These are phyloP conservation scores for Apostichopus parvimensis DNA, from an alignment of 35 echinoderm and acorn worm species.

Conservation along the genomic window DNA sequence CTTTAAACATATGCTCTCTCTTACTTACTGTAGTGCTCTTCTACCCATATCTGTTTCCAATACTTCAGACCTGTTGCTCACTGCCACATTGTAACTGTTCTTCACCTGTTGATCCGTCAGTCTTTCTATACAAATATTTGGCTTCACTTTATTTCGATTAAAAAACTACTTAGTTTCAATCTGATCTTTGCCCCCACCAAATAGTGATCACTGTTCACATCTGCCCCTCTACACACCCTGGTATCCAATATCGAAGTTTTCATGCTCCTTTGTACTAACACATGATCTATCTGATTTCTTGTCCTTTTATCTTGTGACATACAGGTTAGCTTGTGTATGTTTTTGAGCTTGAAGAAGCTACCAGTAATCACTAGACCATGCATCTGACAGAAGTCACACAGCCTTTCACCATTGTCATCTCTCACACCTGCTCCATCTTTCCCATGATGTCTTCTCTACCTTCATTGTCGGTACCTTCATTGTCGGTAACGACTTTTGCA, in stretches of 20 bases:
- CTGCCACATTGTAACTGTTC: not conserved
- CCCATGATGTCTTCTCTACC: not conserved
- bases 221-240: constrained; percentile 4
- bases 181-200: constrained; percentile 1
- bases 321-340: constrained; percentile 25
- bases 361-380: not conserved
- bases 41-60: not conserved
- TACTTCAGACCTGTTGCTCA: constrained; percentile 18
- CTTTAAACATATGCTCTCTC: constrained; percentile 14
- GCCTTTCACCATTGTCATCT: not conserved
- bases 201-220: constrained; percentile 19
- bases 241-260: constrained; percentile 7
- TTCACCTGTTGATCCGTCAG: not conserved
- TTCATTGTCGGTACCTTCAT: not conserved
- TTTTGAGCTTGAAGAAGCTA: not conserved
- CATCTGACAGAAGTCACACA: not conserved
- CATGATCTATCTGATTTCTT: constrained; percentile 2
- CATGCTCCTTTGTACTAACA: not conserved
- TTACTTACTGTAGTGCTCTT: not conserved
- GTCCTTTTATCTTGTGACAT: not conserved
- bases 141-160: not conserved
- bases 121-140: not conserved
- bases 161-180: constrained; percentile 24
- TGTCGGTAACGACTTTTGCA: not conserved
- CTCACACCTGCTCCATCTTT: not conserved